These are phyloP conservation scores for Meandrina meandrites DNA, from an alignment of 92 coral and sea anemone genomes.

Conservation along the genomic window DNA sequence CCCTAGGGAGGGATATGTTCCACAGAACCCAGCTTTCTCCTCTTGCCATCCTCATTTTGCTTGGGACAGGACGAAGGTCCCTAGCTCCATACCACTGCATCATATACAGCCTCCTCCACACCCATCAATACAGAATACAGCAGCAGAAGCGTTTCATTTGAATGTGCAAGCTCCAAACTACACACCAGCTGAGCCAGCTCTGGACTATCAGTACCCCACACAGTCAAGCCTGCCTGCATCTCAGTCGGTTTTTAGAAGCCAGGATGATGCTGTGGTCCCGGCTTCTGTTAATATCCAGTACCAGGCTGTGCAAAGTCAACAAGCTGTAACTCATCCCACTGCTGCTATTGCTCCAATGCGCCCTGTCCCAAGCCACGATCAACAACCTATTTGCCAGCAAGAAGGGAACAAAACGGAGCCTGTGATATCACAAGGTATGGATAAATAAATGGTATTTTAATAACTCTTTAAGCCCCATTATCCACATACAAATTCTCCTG, in stretches of 20 bases:
- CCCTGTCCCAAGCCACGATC: not conserved
- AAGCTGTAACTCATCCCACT: slow-evolving; percentile 31
- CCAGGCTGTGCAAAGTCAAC: slow-evolving; percentile 14
- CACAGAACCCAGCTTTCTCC: not conserved
- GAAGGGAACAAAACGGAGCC: not conserved
- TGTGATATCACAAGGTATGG: slow-evolving; percentile 5
- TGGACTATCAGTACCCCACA: not conserved
- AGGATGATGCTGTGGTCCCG: slow-evolving; percentile 22
- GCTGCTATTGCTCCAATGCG: slow-evolving; percentile 55
- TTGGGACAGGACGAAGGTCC: slow-evolving; percentile 12
- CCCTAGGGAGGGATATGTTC: not conserved
- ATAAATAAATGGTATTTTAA: too few relatives aligned
- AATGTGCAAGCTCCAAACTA: not conserved
- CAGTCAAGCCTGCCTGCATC: not conserved
- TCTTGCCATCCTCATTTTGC: not conserved
- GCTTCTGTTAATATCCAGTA: slow-evolving; percentile 2
- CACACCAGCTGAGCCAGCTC: not conserved
- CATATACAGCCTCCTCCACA: slow-evolving; percentile 9
- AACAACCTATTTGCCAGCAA: not conserved
- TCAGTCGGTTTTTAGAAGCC: not conserved
- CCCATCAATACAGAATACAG: not conserved
- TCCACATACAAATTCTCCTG: too few relatives aligned
- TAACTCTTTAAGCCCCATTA: too few relatives aligned
- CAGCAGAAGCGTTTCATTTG: not conserved
- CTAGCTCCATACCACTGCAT: not conserved